Conservation (phyloP, 2,113 vertebrate species). For the Brachyhypopomus occidentalis region DNA sequence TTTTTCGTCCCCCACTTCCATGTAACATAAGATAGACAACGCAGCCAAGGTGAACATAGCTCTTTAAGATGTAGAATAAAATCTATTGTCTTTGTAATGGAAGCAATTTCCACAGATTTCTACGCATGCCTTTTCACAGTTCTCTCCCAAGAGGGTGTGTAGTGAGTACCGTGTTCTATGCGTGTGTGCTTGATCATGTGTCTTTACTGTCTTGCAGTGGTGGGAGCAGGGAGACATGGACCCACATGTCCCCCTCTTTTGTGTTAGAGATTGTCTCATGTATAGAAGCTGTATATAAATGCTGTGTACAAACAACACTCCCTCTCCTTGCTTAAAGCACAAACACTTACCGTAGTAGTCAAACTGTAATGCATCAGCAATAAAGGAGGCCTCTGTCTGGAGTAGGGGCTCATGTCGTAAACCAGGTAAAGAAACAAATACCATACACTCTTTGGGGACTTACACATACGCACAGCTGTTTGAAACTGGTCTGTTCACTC, state of each 20-base stretch:
- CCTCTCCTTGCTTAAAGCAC: conserved; percentile 74
- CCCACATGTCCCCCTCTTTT: conserved; percentile 57
- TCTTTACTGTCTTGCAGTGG: conserved; percentile 54
- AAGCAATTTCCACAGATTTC: conserved; percentile 71
- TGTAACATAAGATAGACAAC: conserved; percentile 54
- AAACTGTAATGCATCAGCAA: conserved; percentile 76
- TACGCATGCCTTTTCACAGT: conserved; percentile 69
- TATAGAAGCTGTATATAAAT: conserved; percentile 84
- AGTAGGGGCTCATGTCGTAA: conserved; percentile 39
- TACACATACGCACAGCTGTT: conserved; percentile 32
- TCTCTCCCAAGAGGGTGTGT: conserved; percentile 62
- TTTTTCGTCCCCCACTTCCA: conserved; percentile 49
- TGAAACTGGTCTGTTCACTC: not conserved
- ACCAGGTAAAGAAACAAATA: conserved; percentile 73
- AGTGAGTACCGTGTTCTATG: conserved; percentile 61
- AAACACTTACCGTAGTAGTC: conserved; percentile 74
- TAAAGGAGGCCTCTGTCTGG: conserved; percentile 65
- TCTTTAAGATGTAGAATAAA: conserved; percentile 73
- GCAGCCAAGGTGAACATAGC: conserved; percentile 63
- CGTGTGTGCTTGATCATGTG: conserved; percentile 30
- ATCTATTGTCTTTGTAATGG: conserved; percentile 68
- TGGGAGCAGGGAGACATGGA: conserved; percentile 56
- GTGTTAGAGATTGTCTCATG: conserved; percentile 76
- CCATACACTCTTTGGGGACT: conserved; percentile 61
- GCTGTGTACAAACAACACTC: conserved; percentile 72